Conservation (phyloP, 2,888 invertebrate genomes). For the Heteromurus nitidus region DNA sequence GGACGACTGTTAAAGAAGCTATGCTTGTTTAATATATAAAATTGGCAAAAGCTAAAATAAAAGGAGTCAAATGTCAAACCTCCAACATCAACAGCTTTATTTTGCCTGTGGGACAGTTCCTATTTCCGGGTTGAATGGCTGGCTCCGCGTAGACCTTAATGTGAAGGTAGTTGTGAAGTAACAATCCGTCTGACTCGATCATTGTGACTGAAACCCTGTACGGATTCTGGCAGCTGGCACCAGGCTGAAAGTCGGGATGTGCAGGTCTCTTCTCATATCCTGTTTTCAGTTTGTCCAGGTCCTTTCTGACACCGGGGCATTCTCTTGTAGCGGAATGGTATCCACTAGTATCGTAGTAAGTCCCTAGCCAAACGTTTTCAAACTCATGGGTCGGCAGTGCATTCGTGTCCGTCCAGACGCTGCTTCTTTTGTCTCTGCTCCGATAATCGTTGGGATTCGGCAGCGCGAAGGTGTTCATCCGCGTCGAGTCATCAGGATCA, state of each 20-base stretch:
- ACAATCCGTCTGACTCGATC: conserved; percentile 18
- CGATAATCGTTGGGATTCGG: neutral
- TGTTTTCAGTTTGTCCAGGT: neutral
- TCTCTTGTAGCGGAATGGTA: too few species aligned
- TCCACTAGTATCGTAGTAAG: neutral
- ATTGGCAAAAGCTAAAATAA: too few species aligned
- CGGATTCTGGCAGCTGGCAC: conserved; percentile 8
- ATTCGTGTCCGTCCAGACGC: neutral
- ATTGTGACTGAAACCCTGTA: conserved; percentile 31
- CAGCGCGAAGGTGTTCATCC: neutral
- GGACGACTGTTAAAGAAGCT: too few species aligned
- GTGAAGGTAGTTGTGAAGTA: conserved; percentile 48
- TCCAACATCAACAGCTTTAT: conserved; percentile 35
- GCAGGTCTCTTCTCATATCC: conserved; percentile 21
- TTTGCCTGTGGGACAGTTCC: conserved; percentile 35
- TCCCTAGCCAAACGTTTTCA: neutral
- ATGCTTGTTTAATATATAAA: too few species aligned
- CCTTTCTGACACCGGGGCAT: neutral
- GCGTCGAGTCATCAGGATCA: too few species aligned
- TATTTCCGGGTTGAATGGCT: neutral
- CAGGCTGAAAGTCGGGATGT: neutral
- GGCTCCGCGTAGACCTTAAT: conserved; percentile 28
- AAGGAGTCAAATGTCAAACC: too few species aligned
- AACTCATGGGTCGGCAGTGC: neutral
- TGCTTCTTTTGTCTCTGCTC: neutral